Percentiles rank a stretch among this genome's conserved stretches.
phyloP scores from a whole-genome alignment of 2,113 vertebrate species.

The Dasypus novemcinctus region DNA sequence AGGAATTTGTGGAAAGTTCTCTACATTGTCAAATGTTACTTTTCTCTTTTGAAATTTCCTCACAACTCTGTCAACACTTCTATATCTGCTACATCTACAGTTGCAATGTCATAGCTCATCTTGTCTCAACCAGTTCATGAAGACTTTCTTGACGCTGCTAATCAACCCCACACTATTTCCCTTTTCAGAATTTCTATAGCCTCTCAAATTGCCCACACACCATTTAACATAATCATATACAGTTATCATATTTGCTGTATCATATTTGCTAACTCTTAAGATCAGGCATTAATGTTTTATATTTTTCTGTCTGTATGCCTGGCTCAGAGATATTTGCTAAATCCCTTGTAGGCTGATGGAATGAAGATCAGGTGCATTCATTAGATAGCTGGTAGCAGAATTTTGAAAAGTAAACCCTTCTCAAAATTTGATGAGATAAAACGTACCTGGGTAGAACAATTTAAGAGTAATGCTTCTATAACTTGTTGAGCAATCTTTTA shows the following conservation, averaged over 20 bases:
- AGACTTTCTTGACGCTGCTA: not conserved
- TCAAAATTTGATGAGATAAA: not conserved
- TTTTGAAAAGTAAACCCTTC: not conserved
- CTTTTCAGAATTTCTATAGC: not conserved
- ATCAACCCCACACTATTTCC: not conserved
- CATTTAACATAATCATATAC: not conserved
- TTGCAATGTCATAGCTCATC: not conserved
- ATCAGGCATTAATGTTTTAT: not conserved
- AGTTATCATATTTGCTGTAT: not conserved
- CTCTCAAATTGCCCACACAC: not conserved
- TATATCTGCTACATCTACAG: not conserved
- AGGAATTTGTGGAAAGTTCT: not conserved
- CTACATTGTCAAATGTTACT: not conserved
- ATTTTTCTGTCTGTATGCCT: not conserved
- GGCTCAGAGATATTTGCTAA: not conserved
- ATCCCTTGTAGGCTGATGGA: not conserved
- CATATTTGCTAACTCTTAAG: not conserved
- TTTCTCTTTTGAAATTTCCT: not conserved
- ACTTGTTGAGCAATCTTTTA: no score
- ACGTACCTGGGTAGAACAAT: no score
- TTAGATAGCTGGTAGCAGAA: not conserved
- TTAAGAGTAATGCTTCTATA: no score
- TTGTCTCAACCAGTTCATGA: not conserved
- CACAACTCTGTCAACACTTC: not conserved
- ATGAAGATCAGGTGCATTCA: not conserved